phyloP scores from a whole-genome alignment of 2,888 invertebrate species.

The Orthonevra nobilis region DNA sequence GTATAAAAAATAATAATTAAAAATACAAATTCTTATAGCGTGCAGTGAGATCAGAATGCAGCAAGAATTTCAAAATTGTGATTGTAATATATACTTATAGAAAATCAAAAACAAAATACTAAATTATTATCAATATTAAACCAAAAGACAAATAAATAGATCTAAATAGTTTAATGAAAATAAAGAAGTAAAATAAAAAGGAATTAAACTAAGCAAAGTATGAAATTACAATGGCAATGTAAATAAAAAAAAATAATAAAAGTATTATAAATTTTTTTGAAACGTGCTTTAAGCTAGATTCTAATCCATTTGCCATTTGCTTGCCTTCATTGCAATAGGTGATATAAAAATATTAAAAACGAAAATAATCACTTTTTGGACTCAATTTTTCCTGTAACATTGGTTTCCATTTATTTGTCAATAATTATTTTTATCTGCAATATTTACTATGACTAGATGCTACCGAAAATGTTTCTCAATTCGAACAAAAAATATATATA shows the following conservation, averaged over 20 bases:
- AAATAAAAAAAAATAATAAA: neutral
- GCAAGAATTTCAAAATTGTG: constrained; percentile 65
- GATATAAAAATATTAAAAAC: constrained; percentile 20
- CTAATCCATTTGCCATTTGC: constrained; percentile 34
- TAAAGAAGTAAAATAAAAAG: too few relatives aligned
- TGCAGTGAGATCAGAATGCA: constrained; percentile 45
- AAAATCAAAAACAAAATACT: constrained; percentile 34
- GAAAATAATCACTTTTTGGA: constrained; percentile 23
- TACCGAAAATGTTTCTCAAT: constrained; percentile 26
- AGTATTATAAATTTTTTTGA: too few relatives aligned
- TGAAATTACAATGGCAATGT: constrained; percentile 16
- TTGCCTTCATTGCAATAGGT: constrained; percentile 58
- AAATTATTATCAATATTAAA: constrained; percentile 29
- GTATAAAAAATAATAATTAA: constrained; percentile 34
- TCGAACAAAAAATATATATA: constrained; percentile 24
- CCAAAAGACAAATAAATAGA: constrained; percentile 53
- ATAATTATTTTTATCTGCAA: constrained; percentile 2
- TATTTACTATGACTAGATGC: neutral
- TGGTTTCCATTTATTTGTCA: constrained; percentile 38
- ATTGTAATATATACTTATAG: constrained; percentile 57
- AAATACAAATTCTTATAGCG: constrained; percentile 19
- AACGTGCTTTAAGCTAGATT: neutral
- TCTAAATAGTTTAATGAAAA: constrained; percentile 37
- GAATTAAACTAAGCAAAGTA: too few relatives aligned
- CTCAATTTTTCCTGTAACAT: constrained; percentile 29